Percentiles rank a stretch among this genome's conserved stretches.
phyloP scores from a whole-genome alignment of 2,113 vertebrate species.

The Plotosus lineatus region DNA sequence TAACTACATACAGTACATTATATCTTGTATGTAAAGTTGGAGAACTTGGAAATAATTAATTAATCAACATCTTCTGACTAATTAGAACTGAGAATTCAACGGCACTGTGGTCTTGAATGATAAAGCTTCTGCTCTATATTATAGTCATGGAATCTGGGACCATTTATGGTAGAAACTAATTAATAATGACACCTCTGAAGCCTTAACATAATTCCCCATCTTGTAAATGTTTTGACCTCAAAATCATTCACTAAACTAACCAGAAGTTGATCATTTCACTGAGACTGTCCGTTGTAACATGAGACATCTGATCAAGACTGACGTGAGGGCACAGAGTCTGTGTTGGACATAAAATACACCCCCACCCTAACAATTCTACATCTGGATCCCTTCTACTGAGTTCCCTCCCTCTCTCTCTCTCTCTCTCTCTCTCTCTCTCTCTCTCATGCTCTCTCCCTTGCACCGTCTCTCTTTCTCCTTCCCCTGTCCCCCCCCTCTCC shows the following conservation, averaged over 20 bases:
- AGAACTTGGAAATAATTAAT: too few relatives aligned
- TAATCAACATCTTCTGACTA: background rate
- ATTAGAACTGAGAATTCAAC: background rate
- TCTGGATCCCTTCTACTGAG: conserved; percentile 45
- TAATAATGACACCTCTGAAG: background rate
- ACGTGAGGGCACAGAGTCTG: conserved; percentile 46
- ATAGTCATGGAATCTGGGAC: background rate
- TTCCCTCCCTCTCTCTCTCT: conserved; percentile 33
- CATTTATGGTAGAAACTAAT: background rate
- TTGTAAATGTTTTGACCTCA: conserved; percentile 3
- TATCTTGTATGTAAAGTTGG: too few relatives aligned
- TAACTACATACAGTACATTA: too few relatives aligned
- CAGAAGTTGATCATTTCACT: conserved; percentile 19
- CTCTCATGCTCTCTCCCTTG: background rate
- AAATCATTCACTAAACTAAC: background rate
- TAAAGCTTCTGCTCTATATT: background rate
- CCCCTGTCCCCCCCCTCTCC: conserved; percentile 39
- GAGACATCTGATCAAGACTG: conserved; percentile 23
- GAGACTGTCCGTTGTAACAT: conserved; percentile 17
- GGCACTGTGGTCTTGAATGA: too few relatives aligned
- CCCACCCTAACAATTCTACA: conserved; percentile 43
- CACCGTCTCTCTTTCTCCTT: background rate
- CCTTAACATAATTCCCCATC: background rate
- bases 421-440: conserved; percentile 2
- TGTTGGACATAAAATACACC: conserved; percentile 44